These are phyloP conservation scores for Henricia sp. DNA, from an alignment of 53 echinoderm and acorn worm genomes.

Conservation along the genomic window DNA sequence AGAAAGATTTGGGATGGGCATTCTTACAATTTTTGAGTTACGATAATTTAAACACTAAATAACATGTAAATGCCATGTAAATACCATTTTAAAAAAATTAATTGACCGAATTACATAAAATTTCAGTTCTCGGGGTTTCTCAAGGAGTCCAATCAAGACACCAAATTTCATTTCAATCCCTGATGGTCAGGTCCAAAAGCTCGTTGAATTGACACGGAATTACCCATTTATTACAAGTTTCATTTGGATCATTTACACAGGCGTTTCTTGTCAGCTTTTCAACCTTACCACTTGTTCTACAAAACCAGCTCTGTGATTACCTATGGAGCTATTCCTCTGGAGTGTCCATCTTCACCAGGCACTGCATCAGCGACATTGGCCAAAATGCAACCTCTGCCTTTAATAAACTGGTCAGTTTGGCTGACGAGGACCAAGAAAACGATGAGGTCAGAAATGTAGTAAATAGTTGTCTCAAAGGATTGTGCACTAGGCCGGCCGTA, in stretches of 20 bases:
- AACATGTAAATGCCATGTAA: too few relatives aligned
- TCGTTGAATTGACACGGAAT: too few relatives aligned
- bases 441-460: constrained; percentile 22
- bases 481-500: background rate
- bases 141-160: too few relatives aligned
- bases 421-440: constrained; percentile 35
- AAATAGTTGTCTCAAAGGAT: background rate
- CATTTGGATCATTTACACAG: background rate
- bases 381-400: constrained; percentile 43
- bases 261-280: constrained; percentile 36
- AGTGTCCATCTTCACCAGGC: constrained; percentile 31
- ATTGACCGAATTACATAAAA: too few relatives aligned
- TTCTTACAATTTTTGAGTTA: too few relatives aligned
- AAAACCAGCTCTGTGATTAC: constrained; percentile 47
- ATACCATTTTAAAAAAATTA: too few relatives aligned
- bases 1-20: too few relatives aligned
- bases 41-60: too few relatives aligned
- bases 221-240: too few relatives aligned
- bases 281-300: constrained; percentile 14
- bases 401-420: constrained; percentile 50
- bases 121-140: too few relatives aligned
- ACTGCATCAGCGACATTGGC: background rate
- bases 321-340: constrained; percentile 35
- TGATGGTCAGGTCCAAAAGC: too few relatives aligned
- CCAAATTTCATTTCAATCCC: too few relatives aligned